Percentiles rank a stretch among this genome's conserved stretches.
These are phyloP conservation scores for Athalia cordata DNA, from an alignment of 2,888 invertebrate genomes.

Conservation along the genomic window DNA sequence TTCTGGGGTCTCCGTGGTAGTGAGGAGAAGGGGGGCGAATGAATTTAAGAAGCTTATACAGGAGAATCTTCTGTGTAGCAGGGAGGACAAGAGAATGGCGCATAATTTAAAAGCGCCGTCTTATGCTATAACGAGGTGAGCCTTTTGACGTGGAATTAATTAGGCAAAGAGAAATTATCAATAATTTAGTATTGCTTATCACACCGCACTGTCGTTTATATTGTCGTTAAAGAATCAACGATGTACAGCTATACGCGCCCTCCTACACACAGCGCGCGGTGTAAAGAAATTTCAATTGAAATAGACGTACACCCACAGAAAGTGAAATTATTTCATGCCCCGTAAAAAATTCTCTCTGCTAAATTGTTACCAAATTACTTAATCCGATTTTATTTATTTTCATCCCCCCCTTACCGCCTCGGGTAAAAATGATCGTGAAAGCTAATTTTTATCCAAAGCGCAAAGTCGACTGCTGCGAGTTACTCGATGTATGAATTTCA, in stretches of 20 bases:
- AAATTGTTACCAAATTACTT: neutral
- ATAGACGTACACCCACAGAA: neutral
- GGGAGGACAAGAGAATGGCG: conserved; percentile 4
- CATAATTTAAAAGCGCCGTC: conserved; percentile 16
- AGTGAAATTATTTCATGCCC: neutral
- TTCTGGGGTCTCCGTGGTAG: neutral
- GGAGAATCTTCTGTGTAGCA: neutral
- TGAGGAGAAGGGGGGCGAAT: neutral
- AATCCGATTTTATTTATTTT: conserved; percentile 2
- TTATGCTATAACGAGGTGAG: conserved; percentile 2
- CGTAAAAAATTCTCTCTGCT: conserved; percentile 1
- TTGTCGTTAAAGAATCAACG: too few relatives aligned
- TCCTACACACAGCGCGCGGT: too few relatives aligned
- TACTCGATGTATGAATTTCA: neutral
- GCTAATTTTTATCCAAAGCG: too few relatives aligned
- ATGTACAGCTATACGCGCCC: too few relatives aligned
- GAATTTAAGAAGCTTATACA: conserved; percentile 32
- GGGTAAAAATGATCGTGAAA: too few relatives aligned
- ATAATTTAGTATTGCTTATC: conserved; percentile 27
- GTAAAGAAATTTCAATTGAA: neutral
- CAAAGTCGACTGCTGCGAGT: neutral
- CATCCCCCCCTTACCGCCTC: too few relatives aligned
- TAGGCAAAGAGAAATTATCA: neutral
- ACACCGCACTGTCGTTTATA: neutral
- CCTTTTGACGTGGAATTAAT: conserved; percentile 36